Evolutionary conservation across 2,113 vertebrate genomes (phyloP).

Genomic region (Cephalopterus ornatus): DNA sequence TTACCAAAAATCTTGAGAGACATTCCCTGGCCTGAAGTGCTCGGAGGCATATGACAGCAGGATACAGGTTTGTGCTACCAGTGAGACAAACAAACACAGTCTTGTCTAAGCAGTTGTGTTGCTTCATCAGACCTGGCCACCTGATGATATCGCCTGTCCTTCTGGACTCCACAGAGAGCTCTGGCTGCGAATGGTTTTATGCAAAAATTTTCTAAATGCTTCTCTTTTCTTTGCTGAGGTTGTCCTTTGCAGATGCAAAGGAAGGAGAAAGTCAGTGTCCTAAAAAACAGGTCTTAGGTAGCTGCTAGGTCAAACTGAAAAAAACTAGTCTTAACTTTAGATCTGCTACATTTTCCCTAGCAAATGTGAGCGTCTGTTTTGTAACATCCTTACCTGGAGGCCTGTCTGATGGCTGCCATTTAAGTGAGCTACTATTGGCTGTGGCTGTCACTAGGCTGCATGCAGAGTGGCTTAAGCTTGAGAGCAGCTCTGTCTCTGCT

Average conservation of each 20-base stretch:
- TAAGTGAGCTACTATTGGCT: neutral
- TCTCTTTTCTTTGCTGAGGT: neutral
- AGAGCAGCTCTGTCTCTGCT: neutral
- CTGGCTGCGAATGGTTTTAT: neutral
- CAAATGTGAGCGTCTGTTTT: neutral
- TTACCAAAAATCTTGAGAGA: constrained; percentile 36
- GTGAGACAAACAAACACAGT: neutral
- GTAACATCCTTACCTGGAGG: neutral
- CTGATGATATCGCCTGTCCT: neutral
- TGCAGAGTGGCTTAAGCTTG: neutral
- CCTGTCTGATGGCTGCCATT: neutral
- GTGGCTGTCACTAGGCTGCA: neutral
- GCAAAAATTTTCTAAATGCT: neutral
- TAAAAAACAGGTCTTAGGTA: neutral
- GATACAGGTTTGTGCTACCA: neutral
- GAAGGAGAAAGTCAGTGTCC: neutral
- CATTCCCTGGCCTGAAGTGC: constrained; percentile 36
- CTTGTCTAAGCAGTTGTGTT: neutral
- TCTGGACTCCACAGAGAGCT: neutral
- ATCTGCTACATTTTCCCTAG: neutral
- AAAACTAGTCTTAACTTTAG: neutral
- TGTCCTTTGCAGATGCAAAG: neutral
- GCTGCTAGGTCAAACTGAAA: neutral
- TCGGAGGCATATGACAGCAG: constrained; percentile 19
- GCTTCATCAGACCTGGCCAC: neutral